Percentiles rank a stretch among this genome's conserved stretches.
Evolutionary conservation across 1,140 invertebrate genomes (phyloP).

Genomic region (Drosophila orosa): DNA sequence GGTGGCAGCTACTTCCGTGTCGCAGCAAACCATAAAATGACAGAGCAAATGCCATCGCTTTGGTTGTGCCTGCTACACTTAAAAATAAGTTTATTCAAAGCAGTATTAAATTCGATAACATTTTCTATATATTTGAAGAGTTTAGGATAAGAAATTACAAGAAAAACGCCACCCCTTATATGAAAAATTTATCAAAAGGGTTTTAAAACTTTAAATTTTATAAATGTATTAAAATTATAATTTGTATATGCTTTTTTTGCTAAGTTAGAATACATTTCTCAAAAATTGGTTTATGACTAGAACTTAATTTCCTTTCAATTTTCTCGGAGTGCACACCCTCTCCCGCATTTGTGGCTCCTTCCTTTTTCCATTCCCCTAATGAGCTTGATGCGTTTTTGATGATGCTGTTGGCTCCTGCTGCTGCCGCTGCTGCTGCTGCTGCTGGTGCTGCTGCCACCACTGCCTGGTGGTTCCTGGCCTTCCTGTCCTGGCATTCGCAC

Average conservation of each 20-base stretch:
- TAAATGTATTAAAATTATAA: too few species aligned
- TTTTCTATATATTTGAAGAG: neutral
- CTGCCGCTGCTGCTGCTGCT: conserved; percentile 34
- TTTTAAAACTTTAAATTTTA: neutral
- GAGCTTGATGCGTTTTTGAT: conserved; percentile 81
- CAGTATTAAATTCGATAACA: neutral
- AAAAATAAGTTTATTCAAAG: neutral
- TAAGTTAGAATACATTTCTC: too few species aligned
- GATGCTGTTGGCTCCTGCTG: conserved; percentile 63
- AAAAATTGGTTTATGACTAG: neutral
- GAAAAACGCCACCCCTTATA: too few species aligned
- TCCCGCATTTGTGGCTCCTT: neutral
- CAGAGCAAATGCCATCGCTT: conserved; percentile 65
- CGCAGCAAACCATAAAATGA: conserved; percentile 69
- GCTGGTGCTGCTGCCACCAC: conserved; percentile 6
- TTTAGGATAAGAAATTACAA: neutral
- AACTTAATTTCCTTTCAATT: neutral
- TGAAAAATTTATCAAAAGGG: too few species aligned
- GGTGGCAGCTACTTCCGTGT: conserved; percentile 57
- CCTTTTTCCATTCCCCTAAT: conserved; percentile 50
- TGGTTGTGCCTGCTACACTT: conserved; percentile 25
- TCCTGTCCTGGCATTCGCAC: conserved; percentile 18
- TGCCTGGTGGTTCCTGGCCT: conserved; percentile 2
- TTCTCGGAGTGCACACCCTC: conserved; percentile 8
- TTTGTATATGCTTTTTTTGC: too few species aligned